Evolutionary conservation across 37 sponge, comb jelly and placozoan genomes (phyloP), one percentile per base, ranked within the genome.

Genomic region (Haliclona indistincta): DNA sequence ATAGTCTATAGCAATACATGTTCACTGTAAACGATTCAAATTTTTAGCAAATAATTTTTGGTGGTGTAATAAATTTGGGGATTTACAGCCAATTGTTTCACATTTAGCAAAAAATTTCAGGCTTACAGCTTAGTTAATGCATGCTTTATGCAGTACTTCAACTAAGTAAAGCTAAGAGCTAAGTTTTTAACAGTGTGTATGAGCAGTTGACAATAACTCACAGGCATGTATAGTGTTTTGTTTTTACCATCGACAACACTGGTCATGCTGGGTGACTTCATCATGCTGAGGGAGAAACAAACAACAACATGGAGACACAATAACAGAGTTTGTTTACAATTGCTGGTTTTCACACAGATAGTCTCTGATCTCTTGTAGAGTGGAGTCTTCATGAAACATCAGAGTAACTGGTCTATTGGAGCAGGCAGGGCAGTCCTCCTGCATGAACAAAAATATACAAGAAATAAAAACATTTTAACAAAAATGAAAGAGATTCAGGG

Each of bases 361-460:
- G 44, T 94, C 89, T 37, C 86, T 67, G 3, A 98, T 67, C 17
- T 80, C 90, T 71, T 89, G 84, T 1, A 98, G 81, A 25, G 90
- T 98, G 28, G 87, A 74, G 11, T 85, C 75, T 52, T 78, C 80
- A 29, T 67, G 39, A 68, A 95, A 92, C n/a, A 76, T 65, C 0
- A 98, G 63, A 29, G 68, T 75, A 3, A 89, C 62, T 22, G 94
- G 88, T 52, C 66, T 54, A 6, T 58, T 73, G 66, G 91, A 90
- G 67, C 99, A 98, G 6, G 88, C 83, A 3, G 81, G 80, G 84
- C 99, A 98, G 49, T 98, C 93, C 15, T 98, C 96, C 89, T 89
- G 63, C 0, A 72, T 5, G 41, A 0, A 63, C 8, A 0, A 56
- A 32, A 51, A 30, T n/a, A 22, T 53, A 17, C 3, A 60, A 70